phyloP scores from a whole-genome alignment of 2,888 invertebrate species.

The Hemithea aestivaria region DNA sequence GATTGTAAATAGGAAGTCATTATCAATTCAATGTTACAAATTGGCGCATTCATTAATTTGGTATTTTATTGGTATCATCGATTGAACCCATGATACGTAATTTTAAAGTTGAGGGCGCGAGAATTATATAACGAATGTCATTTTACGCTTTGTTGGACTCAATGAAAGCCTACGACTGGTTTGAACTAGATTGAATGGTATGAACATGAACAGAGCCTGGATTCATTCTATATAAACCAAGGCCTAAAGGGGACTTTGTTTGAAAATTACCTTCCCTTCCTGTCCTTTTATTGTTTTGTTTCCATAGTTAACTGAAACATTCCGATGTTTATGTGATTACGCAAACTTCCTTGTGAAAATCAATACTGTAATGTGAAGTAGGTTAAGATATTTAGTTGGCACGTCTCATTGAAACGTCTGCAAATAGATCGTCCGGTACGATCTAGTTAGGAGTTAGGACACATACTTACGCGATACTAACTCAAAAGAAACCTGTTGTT shows the following conservation, averaged over 20 bases:
- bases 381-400: slow-evolving; percentile 63
- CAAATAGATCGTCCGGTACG: slow-evolving; percentile 58
- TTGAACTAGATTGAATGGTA: slow-evolving; percentile 12
- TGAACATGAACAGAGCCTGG: slow-evolving; percentile 15
- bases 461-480: slow-evolving; percentile 26
- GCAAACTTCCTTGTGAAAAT: slow-evolving; percentile 8
- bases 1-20: slow-evolving; percentile 10
- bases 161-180: slow-evolving; percentile 18
- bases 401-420: slow-evolving; percentile 58
- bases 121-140: slow-evolving; percentile 10
- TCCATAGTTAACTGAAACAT: not conserved
- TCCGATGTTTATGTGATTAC: slow-evolving; percentile 10
- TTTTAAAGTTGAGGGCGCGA: slow-evolving; percentile 7
- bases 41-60: slow-evolving; percentile 7
- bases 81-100: slow-evolving; percentile 10
- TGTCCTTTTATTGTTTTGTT: slow-evolving; percentile 19
- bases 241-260: slow-evolving; percentile 25
- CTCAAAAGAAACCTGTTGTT: slow-evolving; percentile 1
- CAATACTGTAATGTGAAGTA: slow-evolving; percentile 13
- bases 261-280: slow-evolving; percentile 16
- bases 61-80: slow-evolving; percentile 7
- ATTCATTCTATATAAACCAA: slow-evolving; percentile 21
- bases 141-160: slow-evolving; percentile 21
- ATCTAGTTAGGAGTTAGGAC: slow-evolving; percentile 37
- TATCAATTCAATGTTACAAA: slow-evolving; percentile 8